These are phyloP conservation scores for Aphis gossypii DNA, from an alignment of 1,140 invertebrate species.

Conservation along the genomic window DNA sequence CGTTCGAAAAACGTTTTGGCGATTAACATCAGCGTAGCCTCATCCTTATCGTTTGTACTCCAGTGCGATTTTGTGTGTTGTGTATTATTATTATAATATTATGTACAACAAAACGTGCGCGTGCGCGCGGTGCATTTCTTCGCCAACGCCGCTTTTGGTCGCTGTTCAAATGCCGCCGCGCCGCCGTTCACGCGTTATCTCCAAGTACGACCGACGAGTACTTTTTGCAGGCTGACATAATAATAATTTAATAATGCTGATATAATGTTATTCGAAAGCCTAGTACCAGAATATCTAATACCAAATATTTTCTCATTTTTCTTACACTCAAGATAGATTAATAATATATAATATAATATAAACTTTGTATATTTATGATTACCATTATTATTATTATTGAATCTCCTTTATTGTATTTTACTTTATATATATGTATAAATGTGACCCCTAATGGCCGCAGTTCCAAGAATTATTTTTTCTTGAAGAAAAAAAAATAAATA, in stretches of 20 bases:
- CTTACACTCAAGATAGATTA: background rate
- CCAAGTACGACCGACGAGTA: background rate
- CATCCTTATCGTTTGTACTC: background rate
- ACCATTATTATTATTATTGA: background rate
- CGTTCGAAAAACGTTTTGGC: constrained; percentile 9
- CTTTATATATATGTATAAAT: no score
- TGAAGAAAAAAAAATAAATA: background rate
- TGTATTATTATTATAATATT: background rate
- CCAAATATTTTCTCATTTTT: background rate
- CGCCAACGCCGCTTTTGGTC: background rate
- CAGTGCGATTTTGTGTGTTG: background rate
- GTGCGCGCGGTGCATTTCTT: background rate
- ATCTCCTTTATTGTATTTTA: background rate
- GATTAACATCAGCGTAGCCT: background rate
- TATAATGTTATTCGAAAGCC: background rate
- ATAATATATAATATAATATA: no score
- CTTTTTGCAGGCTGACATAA: background rate
- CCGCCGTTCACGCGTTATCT: background rate
- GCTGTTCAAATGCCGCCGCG: background rate
- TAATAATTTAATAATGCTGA: background rate
- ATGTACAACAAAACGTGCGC: background rate
- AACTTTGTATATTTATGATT: no score
- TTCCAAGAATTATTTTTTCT: background rate
- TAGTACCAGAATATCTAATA: background rate
- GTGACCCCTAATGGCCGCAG: background rate